Base-by-base conservation (phyloP, 2,113 vertebrate genomes). In the Vimba vimba region DNA sequence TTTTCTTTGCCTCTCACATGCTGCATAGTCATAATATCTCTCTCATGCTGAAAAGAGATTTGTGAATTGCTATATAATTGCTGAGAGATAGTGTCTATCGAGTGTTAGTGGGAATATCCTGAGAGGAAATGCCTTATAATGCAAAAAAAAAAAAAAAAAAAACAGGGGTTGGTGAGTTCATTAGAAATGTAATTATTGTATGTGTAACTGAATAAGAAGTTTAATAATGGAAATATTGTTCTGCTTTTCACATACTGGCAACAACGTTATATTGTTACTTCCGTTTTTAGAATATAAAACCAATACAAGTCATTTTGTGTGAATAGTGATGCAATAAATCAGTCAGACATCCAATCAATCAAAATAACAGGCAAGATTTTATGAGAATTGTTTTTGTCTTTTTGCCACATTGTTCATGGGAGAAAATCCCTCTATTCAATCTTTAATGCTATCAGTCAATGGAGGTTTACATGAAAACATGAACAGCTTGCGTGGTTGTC, bases 101-200 rank as follows among this genome's bases (percentile, higher is more conserved):
- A 62, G 21, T 62, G 33, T 62, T n/a, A 60, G 77, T 47, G 33
- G 57, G 21, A 60, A 23, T 45, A 75, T 50, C 43, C 71, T 75
- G 71, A 75, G 71, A 57, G 19, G 21, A 43, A 79, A 79, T 60
- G 33, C 4, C 17, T 59, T 62, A 50, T 75, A 4, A 79, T 79
- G 23, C 39, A 73, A 50, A 50, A 47, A 47, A 12, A n/a, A n/a
- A n/a, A n/a, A n/a, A n/a, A n/a, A 3, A 47, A 2, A 73, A 45
- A 39, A 39, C 36, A 7, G 1, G 52, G 5, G 2, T n/a, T 79
- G 19, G 52, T 36, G 30, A 59, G 33, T 79, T 79, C 39, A 79
- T 79, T 39, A 36, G 21, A 79, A 79, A 79, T 79, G 30, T 59
- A n/a, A 60, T 79, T 79, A 60, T 25, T 60, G 77, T 59, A 10